Percentiles rank a stretch among this genome's conserved stretches.
phyloP scores from a whole-genome alignment of 2,888 invertebrate genomes.

The Sepiola atlantica region DNA sequence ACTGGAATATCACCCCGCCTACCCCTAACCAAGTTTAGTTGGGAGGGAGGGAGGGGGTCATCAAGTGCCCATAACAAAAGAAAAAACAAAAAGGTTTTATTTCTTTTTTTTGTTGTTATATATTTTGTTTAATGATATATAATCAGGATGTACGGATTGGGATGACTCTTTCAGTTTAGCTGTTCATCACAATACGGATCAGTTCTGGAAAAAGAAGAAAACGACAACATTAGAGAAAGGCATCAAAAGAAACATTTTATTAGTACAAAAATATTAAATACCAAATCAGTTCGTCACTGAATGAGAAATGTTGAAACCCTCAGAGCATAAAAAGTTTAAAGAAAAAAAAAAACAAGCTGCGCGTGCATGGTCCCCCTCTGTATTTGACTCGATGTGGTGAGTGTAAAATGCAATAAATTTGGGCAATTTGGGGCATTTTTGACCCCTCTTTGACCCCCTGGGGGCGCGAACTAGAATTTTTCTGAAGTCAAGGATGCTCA shows the following conservation, averaged over 20 bases:
- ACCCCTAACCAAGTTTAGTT: not conserved
- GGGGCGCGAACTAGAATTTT: too few species aligned
- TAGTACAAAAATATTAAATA: not conserved
- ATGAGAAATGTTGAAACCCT: too few species aligned
- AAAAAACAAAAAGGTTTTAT: not conserved
- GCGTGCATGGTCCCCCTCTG: too few species aligned
- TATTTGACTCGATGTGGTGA: too few species aligned
- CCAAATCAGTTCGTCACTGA: too few species aligned
- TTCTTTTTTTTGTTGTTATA: not conserved
- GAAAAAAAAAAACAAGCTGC: too few species aligned
- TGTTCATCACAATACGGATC: not conserved
- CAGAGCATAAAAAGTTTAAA: too few species aligned
- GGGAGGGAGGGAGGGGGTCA: not conserved
- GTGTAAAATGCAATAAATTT: too few species aligned
- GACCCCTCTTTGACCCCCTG: too few species aligned
- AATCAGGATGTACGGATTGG: not conserved
- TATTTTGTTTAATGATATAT: not conserved
- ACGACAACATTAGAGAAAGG: not conserved
- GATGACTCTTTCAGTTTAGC: not conserved
- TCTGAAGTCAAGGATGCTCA: too few species aligned
- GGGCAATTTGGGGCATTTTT: too few species aligned
- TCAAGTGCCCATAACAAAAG: not conserved
- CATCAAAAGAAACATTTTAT: not conserved
- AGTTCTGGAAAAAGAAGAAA: not conserved
- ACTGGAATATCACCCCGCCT: not conserved